phyloP scores from a whole-genome alignment of 2,888 invertebrate species.

The Nomada flava region DNA sequence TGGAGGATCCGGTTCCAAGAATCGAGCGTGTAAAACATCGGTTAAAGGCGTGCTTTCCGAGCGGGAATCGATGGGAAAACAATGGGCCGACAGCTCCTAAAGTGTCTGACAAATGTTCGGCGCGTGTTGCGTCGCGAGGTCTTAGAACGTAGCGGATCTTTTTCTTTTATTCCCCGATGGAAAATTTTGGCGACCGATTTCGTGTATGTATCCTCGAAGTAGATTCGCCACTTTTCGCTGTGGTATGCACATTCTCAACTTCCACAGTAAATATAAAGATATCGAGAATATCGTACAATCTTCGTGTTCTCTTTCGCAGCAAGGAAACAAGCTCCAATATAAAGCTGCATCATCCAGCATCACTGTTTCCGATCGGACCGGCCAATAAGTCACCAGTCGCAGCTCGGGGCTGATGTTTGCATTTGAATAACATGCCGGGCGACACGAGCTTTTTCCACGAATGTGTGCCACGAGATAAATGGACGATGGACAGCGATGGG shows the following conservation, averaged over 20 bases:
- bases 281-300: too few relatives aligned
- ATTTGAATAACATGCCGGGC: conserved; percentile 82
- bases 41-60: conserved; percentile 81
- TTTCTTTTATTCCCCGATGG: background rate
- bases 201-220: too few relatives aligned
- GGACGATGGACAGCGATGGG: conserved; percentile 48
- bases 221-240: too few relatives aligned
- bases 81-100: conserved; percentile 79
- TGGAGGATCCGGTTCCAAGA: conserved; percentile 80
- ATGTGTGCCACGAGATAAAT: conserved; percentile 78
- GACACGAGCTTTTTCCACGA: conserved; percentile 78
- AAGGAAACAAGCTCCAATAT: background rate
- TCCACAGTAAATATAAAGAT: background rate
- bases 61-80: conserved; percentile 80
- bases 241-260: background rate
- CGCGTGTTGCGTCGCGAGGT: conserved; percentile 67
- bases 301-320: background rate
- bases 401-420: conserved; percentile 73
- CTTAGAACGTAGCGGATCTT: background rate
- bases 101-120: conserved; percentile 82
- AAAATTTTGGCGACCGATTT: conserved; percentile 3
- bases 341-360: conserved; percentile 1
- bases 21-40: conserved; percentile 82
- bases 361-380: conserved; percentile 48
- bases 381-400: conserved; percentile 74